A percentile compares a stretch with the other conserved stretches of the same genome.
Conservation (phyloP, 2,888 invertebrate species). For the Acleris emargana region DNA sequence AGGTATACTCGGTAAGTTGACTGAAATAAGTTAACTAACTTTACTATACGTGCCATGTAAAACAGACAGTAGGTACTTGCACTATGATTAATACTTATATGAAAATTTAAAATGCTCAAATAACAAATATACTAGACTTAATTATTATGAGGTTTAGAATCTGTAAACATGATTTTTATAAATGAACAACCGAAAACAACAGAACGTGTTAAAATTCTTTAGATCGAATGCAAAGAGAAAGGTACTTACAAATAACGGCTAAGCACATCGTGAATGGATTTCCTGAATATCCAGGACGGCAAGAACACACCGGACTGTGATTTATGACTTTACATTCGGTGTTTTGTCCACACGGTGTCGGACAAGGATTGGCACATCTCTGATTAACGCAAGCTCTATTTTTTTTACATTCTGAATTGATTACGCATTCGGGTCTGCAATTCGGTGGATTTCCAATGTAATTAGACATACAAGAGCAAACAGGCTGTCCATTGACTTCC, state of each 20-base stretch:
- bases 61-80: too few species aligned
- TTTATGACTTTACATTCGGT: slow-evolving; percentile 88
- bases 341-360: slow-evolving; percentile 86
- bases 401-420: slow-evolving; percentile 86
- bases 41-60: too few species aligned
- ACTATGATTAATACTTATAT: too few species aligned
- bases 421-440: slow-evolving; percentile 86
- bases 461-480: slow-evolving; percentile 88
- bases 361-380: slow-evolving; percentile 88
- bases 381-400: slow-evolving; percentile 87
- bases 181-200: too few species aligned
- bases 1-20: slow-evolving; percentile 57
- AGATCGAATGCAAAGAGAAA: neutral
- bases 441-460: slow-evolving; percentile 87
- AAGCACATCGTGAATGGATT: slow-evolving; percentile 87
- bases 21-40: slow-evolving; percentile 46
- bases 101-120: too few species aligned
- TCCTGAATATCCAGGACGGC: slow-evolving; percentile 86
- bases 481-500: slow-evolving; percentile 87
- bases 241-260: slow-evolving; percentile 81
- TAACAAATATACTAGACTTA: too few species aligned
- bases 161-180: too few species aligned
- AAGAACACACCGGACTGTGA: slow-evolving; percentile 89
- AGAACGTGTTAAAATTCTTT: too few species aligned
- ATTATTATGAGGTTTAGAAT: too few species aligned